A percentile compares a stretch with the other conserved stretches of the same genome.
Conservation (phyloP, 2,797 vertebrate genomes). For the Mus spretus region DNA sequence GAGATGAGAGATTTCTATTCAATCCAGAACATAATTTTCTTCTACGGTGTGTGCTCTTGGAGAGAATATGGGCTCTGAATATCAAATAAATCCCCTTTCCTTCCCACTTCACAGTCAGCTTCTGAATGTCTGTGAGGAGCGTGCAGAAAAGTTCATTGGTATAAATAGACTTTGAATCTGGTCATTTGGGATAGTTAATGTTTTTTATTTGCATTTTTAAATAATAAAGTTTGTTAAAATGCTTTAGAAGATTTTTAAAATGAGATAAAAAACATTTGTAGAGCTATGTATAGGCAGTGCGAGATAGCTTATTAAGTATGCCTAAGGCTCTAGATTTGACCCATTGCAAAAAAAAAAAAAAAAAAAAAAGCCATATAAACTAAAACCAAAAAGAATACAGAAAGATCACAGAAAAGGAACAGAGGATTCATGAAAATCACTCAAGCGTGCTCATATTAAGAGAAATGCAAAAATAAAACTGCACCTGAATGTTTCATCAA, state of each 20-base stretch:
- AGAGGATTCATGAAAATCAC: background rate
- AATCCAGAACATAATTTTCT: background rate
- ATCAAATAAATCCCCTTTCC: constrained; percentile 1
- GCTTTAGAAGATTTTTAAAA: background rate
- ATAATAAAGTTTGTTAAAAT: background rate
- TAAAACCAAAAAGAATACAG: background rate
- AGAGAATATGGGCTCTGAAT: constrained; percentile 46
- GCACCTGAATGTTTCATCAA: background rate
- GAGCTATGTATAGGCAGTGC: background rate
- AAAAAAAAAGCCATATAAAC: too few relatives aligned
- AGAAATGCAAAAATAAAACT: constrained; percentile 1
- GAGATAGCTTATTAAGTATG: background rate
- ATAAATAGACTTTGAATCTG: background rate
- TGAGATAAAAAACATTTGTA: background rate
- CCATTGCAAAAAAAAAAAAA: background rate
- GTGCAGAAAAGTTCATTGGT: background rate
- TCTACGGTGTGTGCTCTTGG: background rate
- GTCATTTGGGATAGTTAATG: background rate
- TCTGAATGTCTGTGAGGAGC: too few relatives aligned
- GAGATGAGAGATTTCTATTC: background rate
- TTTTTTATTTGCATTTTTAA: constrained; percentile 13
- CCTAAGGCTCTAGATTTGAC: background rate
- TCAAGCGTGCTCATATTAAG: background rate
- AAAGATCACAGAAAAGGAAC: background rate
- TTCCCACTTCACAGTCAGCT: background rate